Percentiles rank a stretch among this genome's conserved stretches.
Conservation (phyloP, 53 echinoderm and acorn worm species). For the Arbacia lixula region DNA sequence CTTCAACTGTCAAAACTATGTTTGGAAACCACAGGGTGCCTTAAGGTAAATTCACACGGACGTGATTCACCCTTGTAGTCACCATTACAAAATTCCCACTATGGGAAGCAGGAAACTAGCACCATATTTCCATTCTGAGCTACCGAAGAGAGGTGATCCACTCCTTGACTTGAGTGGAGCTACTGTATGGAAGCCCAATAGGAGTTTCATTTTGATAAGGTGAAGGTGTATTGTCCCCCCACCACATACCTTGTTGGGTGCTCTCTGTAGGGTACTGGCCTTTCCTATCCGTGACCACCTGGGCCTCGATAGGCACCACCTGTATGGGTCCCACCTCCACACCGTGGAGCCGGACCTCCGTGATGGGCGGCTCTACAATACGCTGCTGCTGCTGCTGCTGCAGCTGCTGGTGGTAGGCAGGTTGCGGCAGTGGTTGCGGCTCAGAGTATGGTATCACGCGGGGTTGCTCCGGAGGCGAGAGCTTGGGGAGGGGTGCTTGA, state of each 20-base stretch:
- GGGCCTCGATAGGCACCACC: conserved; percentile 58
- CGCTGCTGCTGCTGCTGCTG: background rate
- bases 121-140: too few relatives aligned
- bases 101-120: too few relatives aligned
- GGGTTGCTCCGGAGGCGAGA: conserved; percentile 9
- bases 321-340: conserved; percentile 56
- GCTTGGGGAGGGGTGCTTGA: conserved; percentile 18
- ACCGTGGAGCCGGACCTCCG: conserved; percentile 54
- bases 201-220: too few relatives aligned
- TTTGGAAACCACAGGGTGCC: too few relatives aligned
- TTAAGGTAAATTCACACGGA: too few relatives aligned
- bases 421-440: background rate
- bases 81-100: too few relatives aligned
- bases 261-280: background rate
- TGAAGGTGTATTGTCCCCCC: too few relatives aligned
- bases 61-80: too few relatives aligned
- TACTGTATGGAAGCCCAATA: background rate
- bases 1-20: too few relatives aligned
- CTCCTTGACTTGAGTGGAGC: too few relatives aligned
- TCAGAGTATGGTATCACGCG: conserved; percentile 24
- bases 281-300: conserved; percentile 56
- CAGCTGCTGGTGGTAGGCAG: background rate
- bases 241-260: conserved; percentile 10
- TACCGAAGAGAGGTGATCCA: too few relatives aligned
- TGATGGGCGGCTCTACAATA: conserved; percentile 49